Conservation (phyloP, 2,113 vertebrate species). For the Probosciger aterrimus region DNA sequence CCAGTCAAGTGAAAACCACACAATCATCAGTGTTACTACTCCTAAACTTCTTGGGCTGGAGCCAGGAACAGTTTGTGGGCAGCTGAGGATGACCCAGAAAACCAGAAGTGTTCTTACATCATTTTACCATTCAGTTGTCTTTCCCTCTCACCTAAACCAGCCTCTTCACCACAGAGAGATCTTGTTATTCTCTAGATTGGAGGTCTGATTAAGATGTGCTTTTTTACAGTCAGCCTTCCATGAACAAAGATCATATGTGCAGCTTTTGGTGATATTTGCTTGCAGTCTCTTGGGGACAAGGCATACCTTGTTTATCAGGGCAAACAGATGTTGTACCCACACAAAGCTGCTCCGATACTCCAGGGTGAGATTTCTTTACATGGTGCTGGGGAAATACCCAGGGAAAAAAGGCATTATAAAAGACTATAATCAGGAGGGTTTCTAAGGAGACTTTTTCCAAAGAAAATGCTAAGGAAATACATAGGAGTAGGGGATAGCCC, state of each 20-base stretch:
- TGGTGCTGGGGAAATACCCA: not conserved
- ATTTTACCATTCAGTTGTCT: not conserved
- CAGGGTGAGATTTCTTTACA: not conserved
- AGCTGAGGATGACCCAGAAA: constrained; percentile 25
- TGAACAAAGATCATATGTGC: not conserved
- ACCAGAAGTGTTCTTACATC: not conserved
- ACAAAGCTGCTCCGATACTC: not conserved
- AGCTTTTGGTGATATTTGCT: not conserved
- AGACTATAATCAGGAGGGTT: not conserved
- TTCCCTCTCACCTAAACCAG: not conserved
- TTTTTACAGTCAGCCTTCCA: not conserved
- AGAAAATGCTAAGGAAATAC: not conserved
- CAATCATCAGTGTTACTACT: not conserved
- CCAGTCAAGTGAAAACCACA: not conserved
- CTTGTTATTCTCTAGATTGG: not conserved
- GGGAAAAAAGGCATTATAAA: not conserved
- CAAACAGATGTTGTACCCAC: not conserved
- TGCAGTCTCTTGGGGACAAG: not conserved
- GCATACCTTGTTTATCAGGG: not conserved
- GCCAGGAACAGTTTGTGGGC: not conserved
- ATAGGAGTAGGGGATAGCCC: not conserved
- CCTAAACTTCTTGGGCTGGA: not conserved
- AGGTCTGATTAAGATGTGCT: not conserved
- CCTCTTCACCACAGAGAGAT: not conserved
- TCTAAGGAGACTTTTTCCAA: not conserved